A percentile compares a stretch with the other conserved stretches of the same genome.
Conservation (phyloP, 1,140 invertebrate genomes). For the Cyclargus thomasi region DNA sequence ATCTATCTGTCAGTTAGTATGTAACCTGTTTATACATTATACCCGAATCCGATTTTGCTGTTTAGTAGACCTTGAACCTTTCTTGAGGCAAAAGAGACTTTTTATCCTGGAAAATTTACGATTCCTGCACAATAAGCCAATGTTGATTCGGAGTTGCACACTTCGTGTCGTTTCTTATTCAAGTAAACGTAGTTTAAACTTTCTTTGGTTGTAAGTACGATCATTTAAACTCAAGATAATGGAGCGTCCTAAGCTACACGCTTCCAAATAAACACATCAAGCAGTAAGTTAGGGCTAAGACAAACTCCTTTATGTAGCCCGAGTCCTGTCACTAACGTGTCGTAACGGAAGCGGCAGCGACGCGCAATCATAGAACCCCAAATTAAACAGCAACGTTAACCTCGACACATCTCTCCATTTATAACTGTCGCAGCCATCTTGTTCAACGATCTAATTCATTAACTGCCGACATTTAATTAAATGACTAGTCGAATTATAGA, state of each 20-base stretch:
- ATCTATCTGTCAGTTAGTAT: too few relatives aligned
- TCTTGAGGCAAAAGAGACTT: too few relatives aligned
- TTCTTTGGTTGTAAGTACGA: too few relatives aligned
- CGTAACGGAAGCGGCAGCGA: neutral
- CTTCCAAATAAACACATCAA: neutral
- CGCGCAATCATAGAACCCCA: neutral
- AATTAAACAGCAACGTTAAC: conserved; percentile 3
- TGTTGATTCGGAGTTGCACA: too few relatives aligned
- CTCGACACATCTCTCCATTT: conserved; percentile 2
- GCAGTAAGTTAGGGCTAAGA: neutral
- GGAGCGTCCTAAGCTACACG: neutral
- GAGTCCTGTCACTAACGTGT: neutral
- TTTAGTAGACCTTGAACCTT: too few relatives aligned
- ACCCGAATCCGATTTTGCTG: too few relatives aligned
- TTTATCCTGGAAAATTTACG: too few relatives aligned
- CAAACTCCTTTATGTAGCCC: neutral
- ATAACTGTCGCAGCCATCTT: conserved; percentile 2
- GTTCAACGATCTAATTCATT: conserved; percentile 3
- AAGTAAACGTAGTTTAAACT: too few relatives aligned
- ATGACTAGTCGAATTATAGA: conserved; percentile 3
- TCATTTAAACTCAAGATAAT: neutral
- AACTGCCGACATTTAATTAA: conserved; percentile 3
- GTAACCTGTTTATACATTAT: too few relatives aligned
- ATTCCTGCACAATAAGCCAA: too few relatives aligned
- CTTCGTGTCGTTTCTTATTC: too few relatives aligned